These are phyloP conservation scores for Paratrypauchen microcephalus DNA, from an alignment of 2,797 vertebrate species.

Conservation along the genomic window DNA sequence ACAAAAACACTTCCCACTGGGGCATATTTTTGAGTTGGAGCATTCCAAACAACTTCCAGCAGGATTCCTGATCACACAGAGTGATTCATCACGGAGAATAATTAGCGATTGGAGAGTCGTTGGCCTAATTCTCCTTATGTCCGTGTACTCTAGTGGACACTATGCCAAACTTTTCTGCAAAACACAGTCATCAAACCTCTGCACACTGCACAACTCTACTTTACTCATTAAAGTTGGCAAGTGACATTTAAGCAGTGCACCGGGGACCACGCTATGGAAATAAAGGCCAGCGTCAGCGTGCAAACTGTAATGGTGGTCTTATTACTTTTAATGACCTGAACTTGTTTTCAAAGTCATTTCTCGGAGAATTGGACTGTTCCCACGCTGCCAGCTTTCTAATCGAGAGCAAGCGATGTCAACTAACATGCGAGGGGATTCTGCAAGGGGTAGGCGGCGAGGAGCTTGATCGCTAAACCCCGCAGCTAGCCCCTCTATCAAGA, in stretches of 20 bases:
- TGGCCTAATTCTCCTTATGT: constrained; percentile 39
- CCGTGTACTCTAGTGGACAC: constrained; percentile 56
- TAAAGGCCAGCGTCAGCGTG: constrained; percentile 70
- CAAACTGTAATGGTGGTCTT: constrained; percentile 74
- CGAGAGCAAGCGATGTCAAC: constrained; percentile 66
- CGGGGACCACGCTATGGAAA: constrained; percentile 71
- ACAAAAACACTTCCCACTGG: not conserved
- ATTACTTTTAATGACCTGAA: constrained; percentile 79
- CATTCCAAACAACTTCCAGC: constrained; percentile 27
- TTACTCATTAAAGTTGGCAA: constrained; percentile 75
- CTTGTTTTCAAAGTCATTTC: constrained; percentile 77
- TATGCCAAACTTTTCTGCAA: constrained; percentile 50
- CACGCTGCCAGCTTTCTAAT: constrained; percentile 61
- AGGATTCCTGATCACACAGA: constrained; percentile 26
- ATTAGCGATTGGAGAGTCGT: constrained; percentile 36
- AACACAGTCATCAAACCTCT: constrained; percentile 66
- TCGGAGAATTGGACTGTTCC: constrained; percentile 54
- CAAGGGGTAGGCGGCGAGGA: constrained; percentile 32
- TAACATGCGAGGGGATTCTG: constrained; percentile 49
- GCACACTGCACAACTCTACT: constrained; percentile 66
- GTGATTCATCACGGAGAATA: constrained; percentile 40
- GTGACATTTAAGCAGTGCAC: constrained; percentile 75
- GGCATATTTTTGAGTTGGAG: constrained; percentile 16
- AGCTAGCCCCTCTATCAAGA: constrained; percentile 51
- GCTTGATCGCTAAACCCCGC: constrained; percentile 62